phyloP scores from a whole-genome alignment of 1,140 invertebrate genomes.

The Drusus annulatus region DNA sequence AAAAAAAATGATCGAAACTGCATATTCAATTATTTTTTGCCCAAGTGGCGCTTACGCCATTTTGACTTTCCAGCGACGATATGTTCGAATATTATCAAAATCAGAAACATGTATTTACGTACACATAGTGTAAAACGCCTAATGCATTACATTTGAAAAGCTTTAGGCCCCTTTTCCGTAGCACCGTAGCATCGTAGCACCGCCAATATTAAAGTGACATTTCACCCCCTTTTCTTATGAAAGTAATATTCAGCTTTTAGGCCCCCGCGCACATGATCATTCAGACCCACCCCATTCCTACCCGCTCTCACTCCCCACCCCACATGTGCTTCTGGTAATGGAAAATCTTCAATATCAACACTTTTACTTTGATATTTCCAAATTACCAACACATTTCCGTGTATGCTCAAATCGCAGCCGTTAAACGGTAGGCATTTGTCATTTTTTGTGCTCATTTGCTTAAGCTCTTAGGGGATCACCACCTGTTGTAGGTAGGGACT shows the following conservation, averaged over 20 bases:
- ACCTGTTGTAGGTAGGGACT: no score
- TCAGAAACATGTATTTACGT: neutral
- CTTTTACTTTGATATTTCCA: constrained; percentile 33
- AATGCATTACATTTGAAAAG: neutral
- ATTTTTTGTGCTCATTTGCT: neutral
- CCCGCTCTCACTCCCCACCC: neutral
- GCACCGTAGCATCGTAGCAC: no score
- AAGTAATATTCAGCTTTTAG: constrained; percentile 47
- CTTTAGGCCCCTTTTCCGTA: constrained; percentile 3
- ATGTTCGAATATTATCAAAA: no score
- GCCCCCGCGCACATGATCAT: constrained; percentile 37
- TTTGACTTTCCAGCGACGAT: no score
- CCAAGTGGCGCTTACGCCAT: no score
- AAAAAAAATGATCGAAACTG: no score
- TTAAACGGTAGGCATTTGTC: constrained; percentile 24
- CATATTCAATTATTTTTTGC: no score
- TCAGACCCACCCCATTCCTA: neutral
- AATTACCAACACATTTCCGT: constrained; percentile 13
- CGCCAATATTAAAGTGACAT: constrained; percentile 47
- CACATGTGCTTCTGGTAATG: constrained; percentile 17
- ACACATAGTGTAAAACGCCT: no score
- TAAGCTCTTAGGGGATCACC: neutral
- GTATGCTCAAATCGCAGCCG: constrained; percentile 8
- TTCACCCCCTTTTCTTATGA: constrained; percentile 35
- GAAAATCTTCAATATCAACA: constrained; percentile 23